Conservation (phyloP, 2,888 invertebrate genomes). For the Chymomyza caudatula region DNA sequence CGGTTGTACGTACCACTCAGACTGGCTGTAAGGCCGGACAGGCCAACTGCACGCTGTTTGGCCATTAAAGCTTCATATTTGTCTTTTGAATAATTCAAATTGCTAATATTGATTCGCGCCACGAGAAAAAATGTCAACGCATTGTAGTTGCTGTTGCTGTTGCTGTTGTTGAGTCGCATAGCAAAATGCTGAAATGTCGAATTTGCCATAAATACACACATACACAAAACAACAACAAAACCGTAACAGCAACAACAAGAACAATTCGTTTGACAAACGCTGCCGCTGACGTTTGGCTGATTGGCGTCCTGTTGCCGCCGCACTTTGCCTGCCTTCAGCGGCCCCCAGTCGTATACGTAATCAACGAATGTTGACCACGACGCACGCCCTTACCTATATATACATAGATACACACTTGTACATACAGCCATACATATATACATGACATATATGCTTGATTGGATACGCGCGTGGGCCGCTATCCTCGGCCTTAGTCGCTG, state of each 20-base stretch:
- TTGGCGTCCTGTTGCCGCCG: slow-evolving; percentile 58
- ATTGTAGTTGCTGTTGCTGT: slow-evolving; percentile 19
- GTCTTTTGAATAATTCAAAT: slow-evolving; percentile 78
- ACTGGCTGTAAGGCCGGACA: slow-evolving; percentile 28
- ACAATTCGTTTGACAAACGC: slow-evolving; percentile 42
- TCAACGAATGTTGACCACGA: slow-evolving; percentile 74
- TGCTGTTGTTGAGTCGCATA: slow-evolving; percentile 31
- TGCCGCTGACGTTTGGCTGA: slow-evolving; percentile 66
- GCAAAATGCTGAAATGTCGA: slow-evolving; percentile 56
- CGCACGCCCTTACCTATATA: slow-evolving; percentile 30
- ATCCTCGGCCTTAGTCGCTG: not conserved
- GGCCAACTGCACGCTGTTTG: slow-evolving; percentile 68
- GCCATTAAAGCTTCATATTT: slow-evolving; percentile 78
- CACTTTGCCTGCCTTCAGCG: not conserved
- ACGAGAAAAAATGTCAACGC: slow-evolving; percentile 45
- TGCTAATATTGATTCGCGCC: slow-evolving; percentile 78
- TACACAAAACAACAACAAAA: slow-evolving; percentile 35
- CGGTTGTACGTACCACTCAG: not conserved
- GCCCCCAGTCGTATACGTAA: slow-evolving; percentile 64
- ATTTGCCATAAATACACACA: slow-evolving; percentile 3
- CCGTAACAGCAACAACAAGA: slow-evolving; percentile 32
- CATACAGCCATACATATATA: slow-evolving; percentile 14
- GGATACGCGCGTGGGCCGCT: slow-evolving; percentile 60
- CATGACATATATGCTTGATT: slow-evolving; percentile 67
- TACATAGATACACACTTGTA: slow-evolving; percentile 27